Evolutionary conservation across 2,113 vertebrate species (phyloP).

Genomic region (Petromus typicus): DNA sequence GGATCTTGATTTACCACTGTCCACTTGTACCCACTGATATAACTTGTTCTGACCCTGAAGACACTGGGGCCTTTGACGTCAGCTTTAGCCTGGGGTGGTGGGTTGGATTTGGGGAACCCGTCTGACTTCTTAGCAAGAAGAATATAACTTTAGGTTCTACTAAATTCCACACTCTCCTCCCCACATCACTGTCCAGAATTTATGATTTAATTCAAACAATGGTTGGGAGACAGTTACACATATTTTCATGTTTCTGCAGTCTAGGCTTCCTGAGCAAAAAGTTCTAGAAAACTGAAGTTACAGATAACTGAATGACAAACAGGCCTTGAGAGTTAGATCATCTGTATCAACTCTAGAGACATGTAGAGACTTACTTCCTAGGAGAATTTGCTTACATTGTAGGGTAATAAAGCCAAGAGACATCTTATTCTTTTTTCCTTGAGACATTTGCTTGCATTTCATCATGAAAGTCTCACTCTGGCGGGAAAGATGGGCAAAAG

Average conservation of each 20-base stretch:
- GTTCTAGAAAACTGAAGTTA: background rate
- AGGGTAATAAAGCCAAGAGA: background rate
- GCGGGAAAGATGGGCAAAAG: background rate
- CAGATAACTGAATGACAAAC: background rate
- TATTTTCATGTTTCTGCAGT: conserved; percentile 9
- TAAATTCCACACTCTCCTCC: background rate
- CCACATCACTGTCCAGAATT: background rate
- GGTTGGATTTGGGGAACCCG: background rate
- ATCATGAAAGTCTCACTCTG: background rate
- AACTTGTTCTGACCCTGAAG: background rate
- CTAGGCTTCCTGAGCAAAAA: conserved; percentile 13
- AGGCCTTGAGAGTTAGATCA: background rate
- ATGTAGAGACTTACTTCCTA: background rate
- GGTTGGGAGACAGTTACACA: background rate
- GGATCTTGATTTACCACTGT: background rate
- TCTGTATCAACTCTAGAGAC: background rate
- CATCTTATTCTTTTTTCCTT: background rate
- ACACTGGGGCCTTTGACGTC: background rate
- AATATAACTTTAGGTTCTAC: background rate
- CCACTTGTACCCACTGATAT: background rate
- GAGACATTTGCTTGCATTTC: background rate
- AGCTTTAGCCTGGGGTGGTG: background rate
- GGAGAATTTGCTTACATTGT: background rate
- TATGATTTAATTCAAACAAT: background rate
- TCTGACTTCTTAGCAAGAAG: conserved; percentile 1